These are phyloP conservation scores for Dallia pectoralis DNA, from an alignment of 2,797 vertebrate genomes.

Conservation along the genomic window DNA sequence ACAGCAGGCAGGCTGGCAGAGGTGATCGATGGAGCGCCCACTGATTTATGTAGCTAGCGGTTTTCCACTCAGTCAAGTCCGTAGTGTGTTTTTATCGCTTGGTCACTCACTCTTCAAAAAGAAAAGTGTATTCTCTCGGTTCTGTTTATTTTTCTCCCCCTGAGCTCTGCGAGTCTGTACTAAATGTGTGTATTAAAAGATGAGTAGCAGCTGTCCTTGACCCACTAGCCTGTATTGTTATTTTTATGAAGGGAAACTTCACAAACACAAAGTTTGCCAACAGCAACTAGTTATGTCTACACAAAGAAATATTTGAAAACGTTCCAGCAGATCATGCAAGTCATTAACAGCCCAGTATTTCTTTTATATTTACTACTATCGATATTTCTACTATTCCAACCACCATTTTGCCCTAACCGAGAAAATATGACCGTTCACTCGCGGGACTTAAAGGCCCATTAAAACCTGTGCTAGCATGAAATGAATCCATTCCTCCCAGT, in stretches of 20 bases:
- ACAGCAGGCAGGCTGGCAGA: not conserved
- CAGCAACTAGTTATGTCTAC: not conserved
- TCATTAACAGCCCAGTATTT: not conserved
- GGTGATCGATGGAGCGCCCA: slow-evolving; percentile 2
- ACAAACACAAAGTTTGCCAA: not conserved
- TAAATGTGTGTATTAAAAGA: not conserved
- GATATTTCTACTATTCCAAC: not conserved
- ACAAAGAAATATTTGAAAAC: not conserved
- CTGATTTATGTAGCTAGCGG: not conserved
- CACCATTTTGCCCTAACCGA: not conserved
- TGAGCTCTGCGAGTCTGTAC: not conserved
- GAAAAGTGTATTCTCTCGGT: not conserved
- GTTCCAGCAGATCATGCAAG: not conserved
- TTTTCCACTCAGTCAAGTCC: not conserved
- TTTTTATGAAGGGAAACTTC: not conserved
- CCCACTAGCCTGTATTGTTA: not conserved
- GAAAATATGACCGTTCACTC: not conserved
- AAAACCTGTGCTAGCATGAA: not conserved
- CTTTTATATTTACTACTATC: not conserved
- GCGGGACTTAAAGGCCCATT: not conserved
- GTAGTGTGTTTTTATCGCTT: not conserved
- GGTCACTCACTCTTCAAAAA: not conserved
- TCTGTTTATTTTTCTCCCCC: not conserved
- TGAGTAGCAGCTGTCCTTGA: not conserved
- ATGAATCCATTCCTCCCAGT: not conserved